Evolutionary conservation across 2,113 vertebrate genomes (phyloP).

Genomic region (Callocephalon fimbriatum): DNA sequence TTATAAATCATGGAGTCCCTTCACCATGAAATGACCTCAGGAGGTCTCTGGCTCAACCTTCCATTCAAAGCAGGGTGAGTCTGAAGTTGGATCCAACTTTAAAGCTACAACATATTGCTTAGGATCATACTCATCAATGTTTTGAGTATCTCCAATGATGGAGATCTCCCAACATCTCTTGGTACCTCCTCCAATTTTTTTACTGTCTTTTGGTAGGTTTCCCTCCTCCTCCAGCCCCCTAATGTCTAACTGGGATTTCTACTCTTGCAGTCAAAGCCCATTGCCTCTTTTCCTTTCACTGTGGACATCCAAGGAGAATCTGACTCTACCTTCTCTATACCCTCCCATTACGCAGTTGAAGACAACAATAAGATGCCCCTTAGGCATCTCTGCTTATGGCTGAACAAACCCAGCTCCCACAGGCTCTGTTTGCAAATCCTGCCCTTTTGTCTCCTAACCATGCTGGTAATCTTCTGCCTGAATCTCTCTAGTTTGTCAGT

Average conservation of each 20-base stretch:
- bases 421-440: background rate
- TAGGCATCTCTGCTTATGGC: background rate
- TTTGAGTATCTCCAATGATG: background rate
- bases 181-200: background rate
- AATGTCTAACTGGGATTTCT: background rate
- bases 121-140: background rate
- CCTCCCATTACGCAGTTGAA: background rate
- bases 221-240: rapidly evolving
- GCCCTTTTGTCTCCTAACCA: background rate
- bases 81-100: background rate
- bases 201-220: background rate
- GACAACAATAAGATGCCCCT: background rate
- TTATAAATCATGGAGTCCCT: background rate
- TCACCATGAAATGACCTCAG: background rate
- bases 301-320: background rate
- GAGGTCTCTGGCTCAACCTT: background rate
- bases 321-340: background rate
- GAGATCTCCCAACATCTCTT: background rate
- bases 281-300: background rate
- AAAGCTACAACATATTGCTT: background rate
- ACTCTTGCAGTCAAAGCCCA: background rate
- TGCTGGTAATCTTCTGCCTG: background rate
- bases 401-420: background rate
- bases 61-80: background rate
- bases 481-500: background rate